Percentiles rank a stretch among this genome's conserved stretches.
These are phyloP conservation scores for Trichogramma dendrolimi DNA, from an alignment of 2,888 invertebrate genomes.

Conservation along the genomic window DNA sequence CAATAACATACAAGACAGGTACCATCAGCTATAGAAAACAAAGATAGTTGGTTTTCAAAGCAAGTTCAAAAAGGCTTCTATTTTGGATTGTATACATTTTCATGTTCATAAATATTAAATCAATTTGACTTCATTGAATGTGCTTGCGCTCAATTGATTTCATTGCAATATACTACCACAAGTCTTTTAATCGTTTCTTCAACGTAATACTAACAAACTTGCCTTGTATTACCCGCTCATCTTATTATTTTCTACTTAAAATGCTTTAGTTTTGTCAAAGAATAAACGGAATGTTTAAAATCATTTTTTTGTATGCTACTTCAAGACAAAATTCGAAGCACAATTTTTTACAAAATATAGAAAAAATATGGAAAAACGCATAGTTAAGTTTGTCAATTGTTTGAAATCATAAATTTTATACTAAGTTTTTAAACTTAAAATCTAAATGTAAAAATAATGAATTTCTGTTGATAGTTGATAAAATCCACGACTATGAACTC, in stretches of 20 bases:
- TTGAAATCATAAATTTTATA: conserved; percentile 22
- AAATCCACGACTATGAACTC: conserved; percentile 50
- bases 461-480: conserved; percentile 39
- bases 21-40: conserved; percentile 19
- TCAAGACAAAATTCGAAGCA: conserved; percentile 14
- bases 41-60: conserved; percentile 5
- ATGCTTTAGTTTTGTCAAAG: no score
- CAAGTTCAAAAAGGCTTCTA: no score
- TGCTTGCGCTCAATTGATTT: no score
- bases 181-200: no score
- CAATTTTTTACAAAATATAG: conserved; percentile 20
- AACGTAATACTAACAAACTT: no score
- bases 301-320: conserved; percentile 12
- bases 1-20: conserved; percentile 23
- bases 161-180: no score
- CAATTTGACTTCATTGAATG: no score
- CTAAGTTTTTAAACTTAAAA: conserved; percentile 43
- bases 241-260: no score
- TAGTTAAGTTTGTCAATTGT: conserved; percentile 17
- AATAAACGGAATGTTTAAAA: neutral
- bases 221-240: no score
- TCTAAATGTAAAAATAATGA: conserved; percentile 45
- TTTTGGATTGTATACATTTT: no score
- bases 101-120: no score
- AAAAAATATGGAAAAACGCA: conserved; percentile 7